These are phyloP conservation scores for Eugnorisma glareosa DNA, from an alignment of 2,888 invertebrate genomes.

Conservation along the genomic window DNA sequence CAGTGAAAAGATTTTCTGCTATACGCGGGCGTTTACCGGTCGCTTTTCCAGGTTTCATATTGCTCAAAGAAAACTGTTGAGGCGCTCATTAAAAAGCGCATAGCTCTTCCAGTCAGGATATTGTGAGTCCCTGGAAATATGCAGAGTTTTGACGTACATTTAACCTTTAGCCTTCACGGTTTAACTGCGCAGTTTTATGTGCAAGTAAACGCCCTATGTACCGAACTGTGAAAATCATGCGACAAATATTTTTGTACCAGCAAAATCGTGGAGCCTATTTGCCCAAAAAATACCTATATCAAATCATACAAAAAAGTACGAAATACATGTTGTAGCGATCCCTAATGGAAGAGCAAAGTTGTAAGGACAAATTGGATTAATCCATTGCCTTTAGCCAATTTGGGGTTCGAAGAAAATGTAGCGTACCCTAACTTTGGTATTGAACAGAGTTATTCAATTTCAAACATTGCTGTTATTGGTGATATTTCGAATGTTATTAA, in stretches of 20 bases:
- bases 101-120: constrained; percentile 33
- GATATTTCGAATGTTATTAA: constrained; percentile 21
- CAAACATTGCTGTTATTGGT: constrained; percentile 19
- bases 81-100: constrained; percentile 51
- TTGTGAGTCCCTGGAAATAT: constrained; percentile 36
- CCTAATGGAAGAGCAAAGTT: constrained; percentile 59
- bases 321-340: constrained; percentile 23
- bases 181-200: constrained; percentile 6
- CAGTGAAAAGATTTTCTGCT: constrained; percentile 42
- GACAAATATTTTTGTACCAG: not conserved
- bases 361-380: constrained; percentile 60
- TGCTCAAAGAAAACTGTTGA: constrained; percentile 53
- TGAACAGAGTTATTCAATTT: constrained; percentile 40
- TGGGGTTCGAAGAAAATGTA: constrained; percentile 46
- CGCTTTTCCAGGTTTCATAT: constrained; percentile 47
- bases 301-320: constrained; percentile 35
- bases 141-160: constrained; percentile 7
- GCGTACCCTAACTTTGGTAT: constrained; percentile 33
- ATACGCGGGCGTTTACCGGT: constrained; percentile 27
- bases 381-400: constrained; percentile 50
- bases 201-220: not conserved
- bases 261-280: not conserved
- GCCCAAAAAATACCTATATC: constrained; percentile 16
- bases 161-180: not conserved
- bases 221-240: not conserved